phyloP scores from a whole-genome alignment of 1,140 invertebrate species.

The Cydia fagiglandana region DNA sequence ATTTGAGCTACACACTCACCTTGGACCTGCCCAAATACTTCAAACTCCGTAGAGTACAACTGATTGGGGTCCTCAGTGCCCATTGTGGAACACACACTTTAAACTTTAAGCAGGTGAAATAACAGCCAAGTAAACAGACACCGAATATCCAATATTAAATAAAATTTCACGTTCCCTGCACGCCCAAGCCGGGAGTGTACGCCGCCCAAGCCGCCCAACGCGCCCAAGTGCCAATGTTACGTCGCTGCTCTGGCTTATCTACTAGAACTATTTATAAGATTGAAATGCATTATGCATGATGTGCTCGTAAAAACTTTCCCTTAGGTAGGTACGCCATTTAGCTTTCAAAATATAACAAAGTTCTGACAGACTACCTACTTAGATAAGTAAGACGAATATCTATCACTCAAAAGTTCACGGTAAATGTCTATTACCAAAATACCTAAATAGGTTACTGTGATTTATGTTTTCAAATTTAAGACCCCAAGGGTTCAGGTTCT shows the following conservation, averaged over 20 bases:
- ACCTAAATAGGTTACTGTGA: no score
- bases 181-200: slow-evolving; percentile 21
- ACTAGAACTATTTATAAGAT: slow-evolving; percentile 12
- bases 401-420: no score
- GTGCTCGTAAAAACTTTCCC: background rate
- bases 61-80: slow-evolving; percentile 80
- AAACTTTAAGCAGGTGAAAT: slow-evolving; percentile 24
- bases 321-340: background rate
- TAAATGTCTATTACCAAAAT: no score
- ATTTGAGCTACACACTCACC: slow-evolving; percentile 80
- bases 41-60: slow-evolving; percentile 90
- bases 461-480: no score
- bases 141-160: background rate
- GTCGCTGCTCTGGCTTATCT: slow-evolving; percentile 44
- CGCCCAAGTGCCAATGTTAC: slow-evolving; percentile 55
- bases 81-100: slow-evolving; percentile 64
- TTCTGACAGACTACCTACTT: no score
- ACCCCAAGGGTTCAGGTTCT: no score
- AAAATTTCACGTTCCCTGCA: slow-evolving; percentile 28
- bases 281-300: background rate
- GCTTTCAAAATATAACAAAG: no score
- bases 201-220: slow-evolving; percentile 38
- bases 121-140: slow-evolving; percentile 33
- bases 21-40: slow-evolving; percentile 93
- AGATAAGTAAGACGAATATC: no score